These are phyloP conservation scores for Paramormyrops hopkinsi DNA, from an alignment of 2,797 vertebrate genomes.

Conservation along the genomic window DNA sequence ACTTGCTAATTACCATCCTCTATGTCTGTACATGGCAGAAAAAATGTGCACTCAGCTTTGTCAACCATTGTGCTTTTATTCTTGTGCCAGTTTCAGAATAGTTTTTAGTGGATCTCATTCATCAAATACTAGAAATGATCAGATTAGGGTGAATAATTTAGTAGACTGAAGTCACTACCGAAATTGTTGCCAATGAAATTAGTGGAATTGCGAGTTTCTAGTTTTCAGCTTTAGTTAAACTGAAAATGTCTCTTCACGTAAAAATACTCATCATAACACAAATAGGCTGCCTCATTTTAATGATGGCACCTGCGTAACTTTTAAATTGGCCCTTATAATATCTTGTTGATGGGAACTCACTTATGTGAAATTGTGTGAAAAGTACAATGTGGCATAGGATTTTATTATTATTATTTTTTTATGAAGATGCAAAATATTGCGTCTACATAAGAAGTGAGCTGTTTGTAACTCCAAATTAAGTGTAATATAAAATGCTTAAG, in stretches of 20 bases:
- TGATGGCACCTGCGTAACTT: background rate
- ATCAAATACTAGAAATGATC: background rate
- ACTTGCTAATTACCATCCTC: background rate
- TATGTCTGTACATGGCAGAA: background rate
- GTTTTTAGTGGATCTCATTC: background rate
- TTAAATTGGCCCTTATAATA: background rate
- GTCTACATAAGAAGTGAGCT: background rate
- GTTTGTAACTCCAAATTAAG: background rate
- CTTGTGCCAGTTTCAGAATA: background rate
- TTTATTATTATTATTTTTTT: background rate
- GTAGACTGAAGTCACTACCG: background rate
- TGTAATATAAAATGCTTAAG: background rate
- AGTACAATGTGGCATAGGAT: background rate
- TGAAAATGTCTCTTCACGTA: background rate
- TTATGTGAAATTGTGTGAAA: background rate
- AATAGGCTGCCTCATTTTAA: background rate
- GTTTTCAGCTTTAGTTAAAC: background rate
- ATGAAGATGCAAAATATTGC: background rate
- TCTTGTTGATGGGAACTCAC: background rate
- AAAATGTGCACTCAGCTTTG: background rate
- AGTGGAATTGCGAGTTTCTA: background rate
- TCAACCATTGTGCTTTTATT: background rate
- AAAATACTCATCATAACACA: background rate
- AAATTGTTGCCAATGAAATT: background rate
- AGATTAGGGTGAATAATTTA: background rate